Conservation (phyloP, 2,113 vertebrate species). For the Uria aalge region DNA sequence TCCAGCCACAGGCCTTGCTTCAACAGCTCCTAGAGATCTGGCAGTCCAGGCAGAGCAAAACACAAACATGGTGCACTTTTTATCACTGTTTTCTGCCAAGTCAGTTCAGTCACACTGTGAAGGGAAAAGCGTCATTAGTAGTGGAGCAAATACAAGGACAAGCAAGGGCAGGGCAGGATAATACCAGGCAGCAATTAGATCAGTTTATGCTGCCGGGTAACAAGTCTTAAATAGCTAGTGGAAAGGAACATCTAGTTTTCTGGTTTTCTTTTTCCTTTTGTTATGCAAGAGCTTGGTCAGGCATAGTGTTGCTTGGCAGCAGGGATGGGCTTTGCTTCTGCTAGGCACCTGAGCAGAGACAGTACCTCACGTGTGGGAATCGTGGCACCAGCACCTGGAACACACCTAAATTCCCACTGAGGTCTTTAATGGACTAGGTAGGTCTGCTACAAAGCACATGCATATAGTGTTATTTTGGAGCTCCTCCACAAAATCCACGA, state of each 20-base stretch:
- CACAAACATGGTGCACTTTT: accelerated
- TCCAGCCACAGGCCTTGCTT: background rate
- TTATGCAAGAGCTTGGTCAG: background rate
- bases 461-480: accelerated
- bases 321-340: background rate
- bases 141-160: background rate
- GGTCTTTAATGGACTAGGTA: background rate
- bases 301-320: too few relatives aligned
- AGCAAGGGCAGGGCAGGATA: background rate
- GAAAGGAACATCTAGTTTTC: background rate
- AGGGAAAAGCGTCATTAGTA: background rate
- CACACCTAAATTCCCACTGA: background rate
- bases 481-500: background rate
- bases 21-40: background rate
- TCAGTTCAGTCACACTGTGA: background rate
- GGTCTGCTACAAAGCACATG: background rate
- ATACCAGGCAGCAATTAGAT: background rate
- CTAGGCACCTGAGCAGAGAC: background rate
- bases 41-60: background rate
- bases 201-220: background rate
- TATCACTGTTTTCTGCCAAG: background rate
- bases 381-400: background rate
- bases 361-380: background rate
- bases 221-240: background rate
- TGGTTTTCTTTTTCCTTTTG: background rate